Conservation (phyloP, 2,113 vertebrate species). For the Hydrochoerus hydrochaeris region DNA sequence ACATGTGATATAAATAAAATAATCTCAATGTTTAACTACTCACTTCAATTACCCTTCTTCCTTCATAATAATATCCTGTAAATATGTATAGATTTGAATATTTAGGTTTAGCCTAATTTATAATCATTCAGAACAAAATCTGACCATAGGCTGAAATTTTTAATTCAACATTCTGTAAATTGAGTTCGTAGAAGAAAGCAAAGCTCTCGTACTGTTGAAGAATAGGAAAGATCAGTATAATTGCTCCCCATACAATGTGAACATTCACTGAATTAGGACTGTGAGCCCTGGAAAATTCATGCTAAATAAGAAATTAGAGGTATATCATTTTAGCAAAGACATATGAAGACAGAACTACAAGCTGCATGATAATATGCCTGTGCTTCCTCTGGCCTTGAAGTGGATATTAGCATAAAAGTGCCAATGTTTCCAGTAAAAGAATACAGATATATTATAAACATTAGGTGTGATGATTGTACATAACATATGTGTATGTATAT, state of each 20-base stretch:
- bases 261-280: neutral
- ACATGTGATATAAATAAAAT: neutral
- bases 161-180: neutral
- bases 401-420: neutral
- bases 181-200: neutral
- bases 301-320: neutral
- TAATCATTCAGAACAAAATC: neutral
- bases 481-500: neutral
- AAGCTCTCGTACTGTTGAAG: slow-evolving; percentile 10
- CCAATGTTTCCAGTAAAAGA: neutral
- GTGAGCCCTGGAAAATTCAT: neutral
- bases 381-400: neutral
- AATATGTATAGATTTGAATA: neutral
- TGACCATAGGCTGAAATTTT: neutral
- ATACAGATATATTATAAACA: neutral
- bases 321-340: neutral
- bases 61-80: neutral
- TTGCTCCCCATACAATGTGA: neutral
- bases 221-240: neutral
- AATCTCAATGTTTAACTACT: neutral
- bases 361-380: neutral
- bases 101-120: neutral
- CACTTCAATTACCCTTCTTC: neutral
- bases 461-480: neutral
- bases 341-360: neutral